Percentiles rank a stretch among this genome's conserved stretches.
These are phyloP conservation scores for Zonitis immaculata DNA, from an alignment of 2,888 invertebrate species.

Conservation along the genomic window DNA sequence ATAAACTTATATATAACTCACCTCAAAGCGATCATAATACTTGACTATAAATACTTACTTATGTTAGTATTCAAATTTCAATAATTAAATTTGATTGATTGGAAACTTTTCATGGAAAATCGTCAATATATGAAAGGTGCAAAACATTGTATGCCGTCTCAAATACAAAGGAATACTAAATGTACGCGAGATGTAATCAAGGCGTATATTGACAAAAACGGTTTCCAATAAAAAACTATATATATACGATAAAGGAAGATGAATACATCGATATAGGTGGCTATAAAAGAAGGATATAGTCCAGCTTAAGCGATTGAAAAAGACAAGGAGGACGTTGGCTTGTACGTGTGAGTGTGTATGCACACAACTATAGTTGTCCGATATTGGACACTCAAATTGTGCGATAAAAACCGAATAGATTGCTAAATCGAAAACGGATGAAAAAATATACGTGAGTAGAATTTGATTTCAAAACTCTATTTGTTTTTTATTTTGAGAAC, in stretches of 20 bases:
- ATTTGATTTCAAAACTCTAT: no score
- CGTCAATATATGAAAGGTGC: background rate
- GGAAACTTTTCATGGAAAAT: background rate
- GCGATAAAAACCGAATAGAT: slow-evolving; percentile 48
- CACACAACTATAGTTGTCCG: slow-evolving; percentile 26
- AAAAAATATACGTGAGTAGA: slow-evolving; percentile 46
- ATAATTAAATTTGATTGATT: no score
- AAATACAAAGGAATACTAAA: background rate
- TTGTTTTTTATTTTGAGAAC: slow-evolving; percentile 8
- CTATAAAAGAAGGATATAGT: slow-evolving; percentile 24
- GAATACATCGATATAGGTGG: slow-evolving; percentile 29
- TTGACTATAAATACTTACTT: no score
- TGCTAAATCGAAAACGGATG: slow-evolving; percentile 47
- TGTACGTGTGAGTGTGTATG: no score
- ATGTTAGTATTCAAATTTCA: no score
- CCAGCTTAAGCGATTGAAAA: slow-evolving; percentile 13
- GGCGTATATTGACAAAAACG: slow-evolving; percentile 27
- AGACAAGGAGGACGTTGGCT: slow-evolving; percentile 28
- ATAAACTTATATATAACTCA: background rate
- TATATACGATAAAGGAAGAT: slow-evolving; percentile 31
- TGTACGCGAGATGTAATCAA: slow-evolving; percentile 30
- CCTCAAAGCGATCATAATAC: background rate
- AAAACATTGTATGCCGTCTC: background rate
- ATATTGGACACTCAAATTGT: slow-evolving; percentile 44
- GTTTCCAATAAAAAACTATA: slow-evolving; percentile 28